Percentiles rank a stretch among this genome's conserved stretches.
Evolutionary conservation across 2,797 vertebrate species (phyloP).

Genomic region (Galago senegalensis): DNA sequence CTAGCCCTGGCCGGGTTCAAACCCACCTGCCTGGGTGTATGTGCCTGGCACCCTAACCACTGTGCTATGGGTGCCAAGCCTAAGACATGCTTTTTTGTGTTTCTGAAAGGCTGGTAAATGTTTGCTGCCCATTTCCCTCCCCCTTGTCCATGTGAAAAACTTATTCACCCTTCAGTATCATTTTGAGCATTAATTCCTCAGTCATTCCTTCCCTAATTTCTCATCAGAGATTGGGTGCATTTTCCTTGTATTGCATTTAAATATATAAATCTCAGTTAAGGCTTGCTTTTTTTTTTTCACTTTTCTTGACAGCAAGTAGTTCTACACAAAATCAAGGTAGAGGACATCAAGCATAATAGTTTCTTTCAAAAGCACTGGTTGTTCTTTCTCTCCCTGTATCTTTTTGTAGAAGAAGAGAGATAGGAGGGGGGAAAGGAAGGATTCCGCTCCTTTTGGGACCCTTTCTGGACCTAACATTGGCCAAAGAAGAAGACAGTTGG

Average conservation of each 20-base stretch:
- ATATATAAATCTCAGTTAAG: neutral
- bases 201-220: neutral
- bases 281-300: no score
- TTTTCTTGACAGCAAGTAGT: neutral
- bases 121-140: neutral
- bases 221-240: neutral
- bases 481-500: neutral
- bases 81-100: neutral
- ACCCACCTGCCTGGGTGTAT: no score
- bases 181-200: neutral
- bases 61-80: no score
- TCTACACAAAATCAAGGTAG: neutral
- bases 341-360: neutral
- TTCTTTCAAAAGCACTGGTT: neutral
- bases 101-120: neutral
- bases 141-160: neutral
- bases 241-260: neutral
- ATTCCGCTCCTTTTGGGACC: neutral
- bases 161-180: neutral
- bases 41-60: no score
- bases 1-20: no score
- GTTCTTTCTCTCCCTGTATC: neutral
- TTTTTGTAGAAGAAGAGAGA: neutral
- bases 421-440: neutral
- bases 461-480: neutral